phyloP scores from a whole-genome alignment of 2,113 vertebrate genomes.

The Marcusenius ussheri region DNA sequence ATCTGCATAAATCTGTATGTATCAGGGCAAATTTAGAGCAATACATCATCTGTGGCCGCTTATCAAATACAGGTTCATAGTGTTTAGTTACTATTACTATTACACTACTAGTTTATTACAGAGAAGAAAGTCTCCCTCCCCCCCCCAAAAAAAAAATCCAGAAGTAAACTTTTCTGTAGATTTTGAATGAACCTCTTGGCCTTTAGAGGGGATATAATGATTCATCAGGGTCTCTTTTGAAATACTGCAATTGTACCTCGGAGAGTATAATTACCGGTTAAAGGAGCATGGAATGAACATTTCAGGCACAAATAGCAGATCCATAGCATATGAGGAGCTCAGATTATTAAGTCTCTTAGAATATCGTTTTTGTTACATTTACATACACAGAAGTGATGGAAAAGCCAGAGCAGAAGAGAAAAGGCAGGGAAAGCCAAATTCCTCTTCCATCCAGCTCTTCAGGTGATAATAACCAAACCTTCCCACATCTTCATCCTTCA shows the following conservation, averaged over 20 bases:
- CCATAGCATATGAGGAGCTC: no score
- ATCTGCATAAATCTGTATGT: slow-evolving; percentile 2
- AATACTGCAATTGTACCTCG: neutral
- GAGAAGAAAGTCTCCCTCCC: neutral
- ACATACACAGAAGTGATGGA: neutral
- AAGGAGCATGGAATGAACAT: neutral
- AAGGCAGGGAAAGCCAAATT: neutral
- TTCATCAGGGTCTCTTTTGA: neutral
- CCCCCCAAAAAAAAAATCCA: neutral
- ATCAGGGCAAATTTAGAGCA: neutral
- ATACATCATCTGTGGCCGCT: neutral
- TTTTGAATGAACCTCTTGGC: neutral
- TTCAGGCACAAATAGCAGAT: neutral
- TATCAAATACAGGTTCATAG: neutral
- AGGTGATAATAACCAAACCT: neutral
- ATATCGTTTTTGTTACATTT: neutral
- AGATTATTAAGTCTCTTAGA: neutral
- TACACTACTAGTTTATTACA: neutral
- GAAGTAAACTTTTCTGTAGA: neutral
- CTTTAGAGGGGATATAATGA: neutral
- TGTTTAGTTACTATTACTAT: neutral
- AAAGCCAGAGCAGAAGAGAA: neutral
- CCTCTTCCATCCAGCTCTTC: neutral
- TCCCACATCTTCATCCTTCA: neutral
- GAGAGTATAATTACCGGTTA: neutral